phyloP scores from a whole-genome alignment of 2,113 vertebrate genomes.

The Talpa occidentalis region DNA sequence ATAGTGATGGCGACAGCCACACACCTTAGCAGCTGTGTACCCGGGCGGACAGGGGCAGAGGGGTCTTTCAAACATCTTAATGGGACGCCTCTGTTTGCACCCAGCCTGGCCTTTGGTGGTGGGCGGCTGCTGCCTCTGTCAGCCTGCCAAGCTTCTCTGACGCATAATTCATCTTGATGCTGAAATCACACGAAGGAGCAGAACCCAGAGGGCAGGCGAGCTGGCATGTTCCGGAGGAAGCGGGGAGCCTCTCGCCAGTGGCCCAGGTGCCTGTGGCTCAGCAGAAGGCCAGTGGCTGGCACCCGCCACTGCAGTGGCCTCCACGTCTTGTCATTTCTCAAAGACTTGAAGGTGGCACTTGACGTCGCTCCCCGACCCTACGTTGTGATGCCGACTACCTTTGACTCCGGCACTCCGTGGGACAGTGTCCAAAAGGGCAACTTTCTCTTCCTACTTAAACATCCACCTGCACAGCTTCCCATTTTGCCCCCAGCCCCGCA shows the following conservation, averaged over 20 bases:
- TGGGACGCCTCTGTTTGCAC: not conserved
- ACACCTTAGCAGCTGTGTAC: not conserved
- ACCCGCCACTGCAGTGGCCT: too few relatives aligned
- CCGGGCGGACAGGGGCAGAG: rapidly evolving
- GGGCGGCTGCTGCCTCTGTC: slow-evolving; percentile 35
- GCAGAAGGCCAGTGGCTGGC: not conserved
- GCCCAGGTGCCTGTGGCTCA: not conserved
- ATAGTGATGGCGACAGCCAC: not conserved
- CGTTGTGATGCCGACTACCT: not conserved
- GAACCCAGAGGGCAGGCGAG: not conserved
- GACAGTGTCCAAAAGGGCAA: not conserved
- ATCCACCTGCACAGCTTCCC: not conserved
- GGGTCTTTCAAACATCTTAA: not conserved
- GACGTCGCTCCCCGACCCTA: not conserved
- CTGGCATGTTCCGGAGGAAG: not conserved
- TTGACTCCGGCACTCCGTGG: not conserved
- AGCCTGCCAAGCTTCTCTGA: not conserved
- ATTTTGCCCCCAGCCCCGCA: not conserved
- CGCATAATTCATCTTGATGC: slow-evolving; percentile 50
- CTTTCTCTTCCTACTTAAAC: not conserved
- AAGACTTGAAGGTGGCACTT: not conserved
- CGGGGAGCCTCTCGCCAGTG: rapidly evolving
- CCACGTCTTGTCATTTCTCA: not conserved
- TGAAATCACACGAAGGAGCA: not conserved
- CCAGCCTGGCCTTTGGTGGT: slow-evolving; percentile 16